phyloP scores from a whole-genome alignment of 1,140 invertebrate genomes.

The Zaprionus nigranus region DNA sequence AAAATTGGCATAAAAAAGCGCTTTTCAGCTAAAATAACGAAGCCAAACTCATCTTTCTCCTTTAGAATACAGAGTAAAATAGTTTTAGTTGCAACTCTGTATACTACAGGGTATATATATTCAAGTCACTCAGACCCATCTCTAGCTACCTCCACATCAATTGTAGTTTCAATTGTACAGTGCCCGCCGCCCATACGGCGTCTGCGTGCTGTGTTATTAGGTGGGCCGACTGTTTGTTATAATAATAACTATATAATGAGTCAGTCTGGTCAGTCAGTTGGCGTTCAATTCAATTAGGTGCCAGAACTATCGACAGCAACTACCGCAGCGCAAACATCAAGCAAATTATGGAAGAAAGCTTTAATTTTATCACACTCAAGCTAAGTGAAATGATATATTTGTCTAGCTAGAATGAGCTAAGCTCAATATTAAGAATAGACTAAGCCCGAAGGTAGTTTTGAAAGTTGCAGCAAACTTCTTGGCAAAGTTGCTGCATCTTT shows the following conservation, averaged over 20 bases:
- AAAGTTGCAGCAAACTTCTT: background rate
- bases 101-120: no score
- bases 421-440: background rate
- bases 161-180: background rate
- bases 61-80: no score
- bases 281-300: background rate
- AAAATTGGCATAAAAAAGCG: no score
- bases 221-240: slow-evolving; percentile 30
- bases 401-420: background rate
- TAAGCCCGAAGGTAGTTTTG: background rate
- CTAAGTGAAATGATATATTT: background rate
- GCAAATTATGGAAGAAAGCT: background rate
- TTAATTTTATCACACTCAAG: background rate
- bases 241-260: slow-evolving; percentile 41
- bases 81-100: no score
- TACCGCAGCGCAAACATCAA: background rate
- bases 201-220: slow-evolving; percentile 44
- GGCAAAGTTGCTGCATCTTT: slow-evolving; percentile 12
- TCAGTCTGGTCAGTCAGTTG: background rate
- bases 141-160: background rate
- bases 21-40: no score
- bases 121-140: no score
- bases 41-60: no score
- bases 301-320: background rate
- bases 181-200: slow-evolving; percentile 19